Evolutionary conservation across 2,888 invertebrate genomes (phyloP), one percentile per base, ranked within the genome.

Genomic region (Eupithecia pulchellata): DNA sequence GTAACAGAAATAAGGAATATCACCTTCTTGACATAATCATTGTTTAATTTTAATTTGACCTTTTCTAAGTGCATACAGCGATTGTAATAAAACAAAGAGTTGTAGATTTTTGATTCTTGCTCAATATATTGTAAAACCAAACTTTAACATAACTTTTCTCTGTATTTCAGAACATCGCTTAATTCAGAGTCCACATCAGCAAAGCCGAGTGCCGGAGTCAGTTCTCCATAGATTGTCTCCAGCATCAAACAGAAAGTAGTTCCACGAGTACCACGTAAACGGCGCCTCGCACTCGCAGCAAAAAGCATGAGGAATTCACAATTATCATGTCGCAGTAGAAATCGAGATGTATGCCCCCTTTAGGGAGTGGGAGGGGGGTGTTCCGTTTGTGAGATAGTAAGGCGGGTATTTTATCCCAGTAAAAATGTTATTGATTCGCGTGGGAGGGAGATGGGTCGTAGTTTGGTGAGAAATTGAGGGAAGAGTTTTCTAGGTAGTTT

Each of bases 271-370:
- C 9, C 9, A 20, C 47, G 25, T 47, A 25, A 52, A 13, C 13
- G 25, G 2, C 1, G 9, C 25, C 61, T 62, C 65, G 64, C 66
- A 66, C 66, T 66, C 68, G 55, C 71, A 55, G 34, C 80, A 79
- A 80, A 82, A 81, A 80, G 76, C 79, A 74, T 77, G 52, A 83
- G 83, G 82, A 85, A 82, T 83, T 82, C 82, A 82, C 84, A 85
- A 86, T 86, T 84, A 86, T 84, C 83, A 79, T 80, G 79, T 81
- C 78, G 73, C 47, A 55, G 81, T 77, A 80, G 81, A 77, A 84
- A 86, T 88, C 87, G 89, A 86, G 89, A 90, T 84, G 87, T 86
- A 83, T 85, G 83, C 75, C 60, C 75, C 70, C 68, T 68, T 20
- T 63, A 72, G 57, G 20, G 71, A 65, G 57, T 61, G 78, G 77